Evolutionary conservation across 2,888 invertebrate species (phyloP), one percentile per base, ranked within the genome.

Genomic region (Gymnoscelis rufifasciata): DNA sequence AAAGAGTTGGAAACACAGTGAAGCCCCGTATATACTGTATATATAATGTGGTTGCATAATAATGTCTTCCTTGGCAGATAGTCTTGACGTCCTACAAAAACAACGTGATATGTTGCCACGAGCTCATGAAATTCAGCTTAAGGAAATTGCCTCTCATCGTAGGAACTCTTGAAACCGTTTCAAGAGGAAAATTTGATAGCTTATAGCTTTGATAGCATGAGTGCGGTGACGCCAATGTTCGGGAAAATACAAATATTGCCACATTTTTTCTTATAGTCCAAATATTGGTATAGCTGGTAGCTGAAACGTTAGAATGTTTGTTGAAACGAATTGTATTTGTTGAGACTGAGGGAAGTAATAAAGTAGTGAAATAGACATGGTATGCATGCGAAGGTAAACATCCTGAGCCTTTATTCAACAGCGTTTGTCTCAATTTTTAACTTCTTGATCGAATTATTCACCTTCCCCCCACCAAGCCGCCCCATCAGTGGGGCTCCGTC

Each of bases 71-170:
- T 35, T 23, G 3, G 3, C n/a, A 15, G n/a, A 70, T 66, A 67
- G 71, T 71, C 74, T 67, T 59, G 29, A 44, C 45, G 30, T 48
- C 47, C 47, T 52, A 52, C 62, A 62, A 57, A 72, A 74, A 79
- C 77, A 74, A 78, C 77, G 74, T 76, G 71, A 77, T 72, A 74
- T 72, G 72, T 71, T 68, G 56, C 38, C 40, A 41, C 41, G 49
- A 50, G 74, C 74, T 82, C 80, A 78, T 84, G 82, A 84, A 87
- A 83, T 77, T 82, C 71, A 74, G 78, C 80, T 86, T 81, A 81
- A 75, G 83, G 78, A 84, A 84, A 88, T 86, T 87, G 84, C 82
- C 74, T 74, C 71, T 71, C 64, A 63, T 70, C 66, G 60, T 63
- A 73, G 72, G 71, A 78, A 75, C 74, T 72, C 74, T 76, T 72